phyloP scores from a whole-genome alignment of 2,797 vertebrate genomes.

The Dallia pectoralis region DNA sequence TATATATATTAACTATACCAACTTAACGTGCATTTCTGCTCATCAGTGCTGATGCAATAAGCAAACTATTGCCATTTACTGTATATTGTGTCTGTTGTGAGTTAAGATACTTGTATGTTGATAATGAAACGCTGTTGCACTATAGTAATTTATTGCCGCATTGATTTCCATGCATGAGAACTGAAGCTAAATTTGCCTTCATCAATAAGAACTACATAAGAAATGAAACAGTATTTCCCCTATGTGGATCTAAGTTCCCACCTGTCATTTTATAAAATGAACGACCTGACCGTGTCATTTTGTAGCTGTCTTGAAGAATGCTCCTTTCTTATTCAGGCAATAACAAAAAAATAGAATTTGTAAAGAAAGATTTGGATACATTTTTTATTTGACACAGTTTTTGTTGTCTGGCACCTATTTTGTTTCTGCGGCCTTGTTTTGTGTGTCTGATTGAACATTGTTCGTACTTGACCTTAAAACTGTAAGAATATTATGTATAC shows the following conservation, averaged over 20 bases:
- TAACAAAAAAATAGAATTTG: not conserved
- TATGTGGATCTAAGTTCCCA: not conserved
- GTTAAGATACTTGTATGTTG: not conserved
- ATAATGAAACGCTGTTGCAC: slow-evolving; percentile 3
- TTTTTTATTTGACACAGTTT: not conserved
- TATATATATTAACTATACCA: not conserved
- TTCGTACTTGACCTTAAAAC: slow-evolving; percentile 72
- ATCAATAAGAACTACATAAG: not conserved
- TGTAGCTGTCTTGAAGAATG: not conserved
- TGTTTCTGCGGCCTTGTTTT: not conserved
- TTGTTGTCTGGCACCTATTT: not conserved
- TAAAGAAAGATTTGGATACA: not conserved
- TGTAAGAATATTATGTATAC: slow-evolving; percentile 55
- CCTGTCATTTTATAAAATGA: not conserved
- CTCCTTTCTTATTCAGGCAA: not conserved
- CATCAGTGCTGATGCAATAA: not conserved
- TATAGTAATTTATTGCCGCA: not conserved
- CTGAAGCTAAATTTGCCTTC: not conserved
- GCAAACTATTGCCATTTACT: slow-evolving; percentile 6
- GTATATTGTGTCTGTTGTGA: not conserved
- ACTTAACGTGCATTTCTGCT: not conserved
- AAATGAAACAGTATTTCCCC: not conserved
- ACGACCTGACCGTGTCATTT: not conserved
- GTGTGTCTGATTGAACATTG: slow-evolving; percentile 40
- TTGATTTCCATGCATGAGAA: not conserved